A percentile compares a stretch with the other conserved stretches of the same genome.
These are phyloP conservation scores for Trogon surrucura DNA, from an alignment of 2,113 vertebrate genomes.

Conservation along the genomic window DNA sequence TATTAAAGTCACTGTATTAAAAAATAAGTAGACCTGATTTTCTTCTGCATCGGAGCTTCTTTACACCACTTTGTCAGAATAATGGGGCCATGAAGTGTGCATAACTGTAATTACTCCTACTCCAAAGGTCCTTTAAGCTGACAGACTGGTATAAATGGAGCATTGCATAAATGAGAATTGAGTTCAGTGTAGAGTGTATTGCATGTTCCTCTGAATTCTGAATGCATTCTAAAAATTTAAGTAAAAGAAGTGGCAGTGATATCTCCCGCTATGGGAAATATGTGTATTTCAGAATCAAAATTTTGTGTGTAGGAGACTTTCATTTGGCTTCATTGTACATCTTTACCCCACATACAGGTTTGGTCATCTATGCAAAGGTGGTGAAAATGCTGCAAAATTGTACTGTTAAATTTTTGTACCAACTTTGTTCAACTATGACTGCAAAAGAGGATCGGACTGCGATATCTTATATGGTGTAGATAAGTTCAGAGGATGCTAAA, in stretches of 20 bases:
- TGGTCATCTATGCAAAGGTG: neutral
- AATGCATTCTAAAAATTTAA: neutral
- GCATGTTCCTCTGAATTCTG: neutral
- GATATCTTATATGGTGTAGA: neutral
- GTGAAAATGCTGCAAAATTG: neutral
- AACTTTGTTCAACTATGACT: neutral
- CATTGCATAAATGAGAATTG: slow-evolving; percentile 10
- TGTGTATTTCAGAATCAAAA: rapidly evolving
- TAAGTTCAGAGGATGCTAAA: neutral
- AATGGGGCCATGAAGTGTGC: slow-evolving; percentile 28
- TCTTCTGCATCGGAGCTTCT: slow-evolving; percentile 21
- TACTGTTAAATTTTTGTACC: neutral
- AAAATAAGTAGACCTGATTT: slow-evolving; percentile 56
- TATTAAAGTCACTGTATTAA: slow-evolving; percentile 28
- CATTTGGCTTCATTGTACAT: neutral
- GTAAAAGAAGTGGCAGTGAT: neutral
- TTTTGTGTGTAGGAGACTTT: neutral
- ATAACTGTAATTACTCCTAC: slow-evolving; percentile 32
- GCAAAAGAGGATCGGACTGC: neutral
- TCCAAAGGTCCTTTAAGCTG: slow-evolving; percentile 25
- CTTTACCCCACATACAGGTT: neutral
- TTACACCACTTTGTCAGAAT: neutral
- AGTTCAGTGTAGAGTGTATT: neutral
- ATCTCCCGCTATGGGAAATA: neutral
- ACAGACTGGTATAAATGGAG: slow-evolving; percentile 14